These are phyloP conservation scores for Potorous gilbertii DNA, from an alignment of 2,797 vertebrate species.

Conservation along the genomic window DNA sequence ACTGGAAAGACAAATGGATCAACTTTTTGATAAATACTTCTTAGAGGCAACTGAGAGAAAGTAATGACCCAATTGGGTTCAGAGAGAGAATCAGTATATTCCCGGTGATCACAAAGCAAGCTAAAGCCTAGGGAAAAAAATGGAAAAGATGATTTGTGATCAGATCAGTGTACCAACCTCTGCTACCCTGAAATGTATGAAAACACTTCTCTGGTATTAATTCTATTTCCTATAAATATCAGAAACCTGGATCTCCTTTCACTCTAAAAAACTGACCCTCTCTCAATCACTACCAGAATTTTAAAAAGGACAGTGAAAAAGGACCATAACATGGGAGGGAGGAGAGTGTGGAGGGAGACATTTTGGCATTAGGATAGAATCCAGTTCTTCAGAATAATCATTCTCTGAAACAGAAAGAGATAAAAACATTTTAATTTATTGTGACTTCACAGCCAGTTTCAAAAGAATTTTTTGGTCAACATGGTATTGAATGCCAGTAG, in stretches of 20 bases:
- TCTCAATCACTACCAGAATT: not conserved
- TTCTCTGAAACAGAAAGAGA: not conserved
- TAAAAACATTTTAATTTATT: constrained; percentile 34
- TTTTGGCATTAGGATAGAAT: not conserved
- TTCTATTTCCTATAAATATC: not conserved
- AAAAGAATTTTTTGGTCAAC: constrained; percentile 16
- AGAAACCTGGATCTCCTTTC: not conserved
- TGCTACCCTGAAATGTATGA: not conserved
- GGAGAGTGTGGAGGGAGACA: not conserved
- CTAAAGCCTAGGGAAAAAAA: not conserved
- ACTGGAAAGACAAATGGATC: not conserved
- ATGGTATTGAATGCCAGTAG: not conserved
- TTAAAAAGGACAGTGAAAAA: not conserved
- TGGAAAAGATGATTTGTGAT: not conserved
- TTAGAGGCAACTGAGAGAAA: not conserved
- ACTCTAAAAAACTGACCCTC: not conserved
- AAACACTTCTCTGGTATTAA: not conserved
- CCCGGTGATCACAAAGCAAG: not conserved
- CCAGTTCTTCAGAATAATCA: not conserved
- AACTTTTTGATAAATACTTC: not conserved
- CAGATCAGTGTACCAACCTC: not conserved
- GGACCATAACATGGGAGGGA: not conserved
- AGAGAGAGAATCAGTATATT: not conserved
- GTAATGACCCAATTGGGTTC: not conserved
- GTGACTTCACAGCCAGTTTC: not conserved